Conservation (phyloP, 2,113 vertebrate genomes). For the Heterochromis multidens region DNA sequence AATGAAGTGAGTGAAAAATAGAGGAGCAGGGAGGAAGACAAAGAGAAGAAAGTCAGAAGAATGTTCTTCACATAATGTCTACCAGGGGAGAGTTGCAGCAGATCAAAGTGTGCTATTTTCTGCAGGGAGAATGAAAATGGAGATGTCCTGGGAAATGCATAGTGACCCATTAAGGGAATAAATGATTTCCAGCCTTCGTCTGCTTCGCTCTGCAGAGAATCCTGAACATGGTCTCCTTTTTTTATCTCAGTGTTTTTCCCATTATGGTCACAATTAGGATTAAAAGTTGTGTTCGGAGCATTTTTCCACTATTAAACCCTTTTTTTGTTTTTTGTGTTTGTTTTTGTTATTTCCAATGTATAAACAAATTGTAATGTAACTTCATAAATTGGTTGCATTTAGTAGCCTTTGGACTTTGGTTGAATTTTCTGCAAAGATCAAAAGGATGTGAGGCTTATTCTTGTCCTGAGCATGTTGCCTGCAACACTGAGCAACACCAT, state of each 20-base stretch:
- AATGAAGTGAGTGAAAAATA: background rate
- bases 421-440: too few relatives aligned
- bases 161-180: slow-evolving; percentile 39
- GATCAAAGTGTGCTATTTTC: slow-evolving; percentile 39
- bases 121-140: slow-evolving; percentile 15
- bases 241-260: background rate
- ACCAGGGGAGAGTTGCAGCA: background rate
- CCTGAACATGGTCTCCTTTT: background rate
- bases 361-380: too few relatives aligned
- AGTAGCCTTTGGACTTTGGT: too few relatives aligned
- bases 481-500: background rate
- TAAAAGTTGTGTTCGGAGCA: background rate
- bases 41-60: background rate
- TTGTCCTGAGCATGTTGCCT: background rate
- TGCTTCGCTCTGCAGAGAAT: background rate
- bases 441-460: background rate
- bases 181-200: background rate
- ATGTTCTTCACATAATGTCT: background rate
- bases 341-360: background rate
- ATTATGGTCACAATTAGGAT: background rate
- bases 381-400: too few relatives aligned
- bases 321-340: too few relatives aligned
- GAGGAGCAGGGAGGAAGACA: background rate
- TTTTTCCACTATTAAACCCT: too few relatives aligned
- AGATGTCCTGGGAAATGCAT: slow-evolving; percentile 31